Conservation (phyloP, 2,888 invertebrate genomes). For the Chalcosyrphus nemorum region DNA sequence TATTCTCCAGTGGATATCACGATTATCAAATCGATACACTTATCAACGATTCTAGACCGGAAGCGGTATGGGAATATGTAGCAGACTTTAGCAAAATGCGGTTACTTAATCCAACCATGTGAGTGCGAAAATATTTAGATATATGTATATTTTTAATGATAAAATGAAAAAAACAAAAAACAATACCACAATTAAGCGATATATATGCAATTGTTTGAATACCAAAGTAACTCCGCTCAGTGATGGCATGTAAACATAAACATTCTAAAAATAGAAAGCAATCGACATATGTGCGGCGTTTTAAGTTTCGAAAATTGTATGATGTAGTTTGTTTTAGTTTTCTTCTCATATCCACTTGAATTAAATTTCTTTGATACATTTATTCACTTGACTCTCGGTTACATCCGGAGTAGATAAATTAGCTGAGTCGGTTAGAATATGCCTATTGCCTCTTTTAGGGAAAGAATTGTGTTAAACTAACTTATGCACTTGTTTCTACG, state of each 20-base stretch:
- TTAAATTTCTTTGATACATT: conserved; percentile 18
- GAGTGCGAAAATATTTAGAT: conserved; percentile 78
- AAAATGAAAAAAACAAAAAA: not conserved
- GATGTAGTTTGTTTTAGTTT: not conserved
- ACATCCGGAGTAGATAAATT: conserved; percentile 45
- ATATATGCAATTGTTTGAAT: not conserved
- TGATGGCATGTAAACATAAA: conserved; percentile 49
- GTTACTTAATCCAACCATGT: conserved; percentile 88
- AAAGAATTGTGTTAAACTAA: no score
- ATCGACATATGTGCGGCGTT: conserved; percentile 27
- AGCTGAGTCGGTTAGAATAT: not conserved
- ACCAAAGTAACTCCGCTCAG: not conserved
- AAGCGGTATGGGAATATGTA: conserved; percentile 88
- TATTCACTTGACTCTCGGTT: not conserved
- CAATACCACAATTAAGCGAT: conserved; percentile 9
- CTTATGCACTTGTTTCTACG: no score
- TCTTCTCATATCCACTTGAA: not conserved
- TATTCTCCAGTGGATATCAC: conserved; percentile 79
- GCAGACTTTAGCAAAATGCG: conserved; percentile 89
- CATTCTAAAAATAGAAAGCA: conserved; percentile 55
- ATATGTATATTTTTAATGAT: conserved; percentile 10
- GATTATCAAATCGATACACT: conserved; percentile 82
- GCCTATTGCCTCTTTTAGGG: no score
- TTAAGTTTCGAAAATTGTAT: not conserved
- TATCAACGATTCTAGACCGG: conserved; percentile 84